These are phyloP conservation scores for Machimus rusticus DNA, from an alignment of 2,888 invertebrate species.

Conservation along the genomic window DNA sequence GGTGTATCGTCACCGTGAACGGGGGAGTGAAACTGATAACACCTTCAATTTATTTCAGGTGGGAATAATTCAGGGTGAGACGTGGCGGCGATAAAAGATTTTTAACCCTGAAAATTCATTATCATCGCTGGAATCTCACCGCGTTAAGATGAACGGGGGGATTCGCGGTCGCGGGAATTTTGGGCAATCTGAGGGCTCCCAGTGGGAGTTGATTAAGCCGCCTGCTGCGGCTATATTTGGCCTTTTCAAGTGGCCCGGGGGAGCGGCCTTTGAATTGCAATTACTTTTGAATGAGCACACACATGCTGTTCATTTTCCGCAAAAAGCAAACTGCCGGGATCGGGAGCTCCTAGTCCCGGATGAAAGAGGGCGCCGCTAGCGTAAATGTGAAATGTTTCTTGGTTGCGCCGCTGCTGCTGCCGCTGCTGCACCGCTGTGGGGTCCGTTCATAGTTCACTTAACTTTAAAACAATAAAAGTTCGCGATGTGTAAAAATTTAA, in stretches of 20 bases:
- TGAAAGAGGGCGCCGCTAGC: neutral
- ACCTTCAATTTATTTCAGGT: constrained; percentile 9
- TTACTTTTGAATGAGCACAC: constrained; percentile 10
- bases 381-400: constrained; percentile 18
- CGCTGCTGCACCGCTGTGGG: neutral
- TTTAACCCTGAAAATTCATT: constrained; percentile 2
- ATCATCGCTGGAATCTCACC: neutral
- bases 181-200: neutral
- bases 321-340: neutral
- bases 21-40: constrained; percentile 11
- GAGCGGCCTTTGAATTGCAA: neutral
- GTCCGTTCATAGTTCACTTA: constrained; percentile 27
- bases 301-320: neutral
- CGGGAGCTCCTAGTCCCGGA: neutral
- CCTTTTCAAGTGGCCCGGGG: neutral
- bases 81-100: neutral
- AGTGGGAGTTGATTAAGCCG: neutral
- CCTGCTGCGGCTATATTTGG: neutral
- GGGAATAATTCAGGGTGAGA: constrained; percentile 5
- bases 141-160: neutral
- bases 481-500: constrained; percentile 38
- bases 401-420: neutral
- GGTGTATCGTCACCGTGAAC: constrained; percentile 19
- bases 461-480: constrained; percentile 33
- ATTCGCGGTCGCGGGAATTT: neutral